Evolutionary conservation across 2,888 invertebrate species (phyloP).

Genomic region (Drosophila longiperda): DNA sequence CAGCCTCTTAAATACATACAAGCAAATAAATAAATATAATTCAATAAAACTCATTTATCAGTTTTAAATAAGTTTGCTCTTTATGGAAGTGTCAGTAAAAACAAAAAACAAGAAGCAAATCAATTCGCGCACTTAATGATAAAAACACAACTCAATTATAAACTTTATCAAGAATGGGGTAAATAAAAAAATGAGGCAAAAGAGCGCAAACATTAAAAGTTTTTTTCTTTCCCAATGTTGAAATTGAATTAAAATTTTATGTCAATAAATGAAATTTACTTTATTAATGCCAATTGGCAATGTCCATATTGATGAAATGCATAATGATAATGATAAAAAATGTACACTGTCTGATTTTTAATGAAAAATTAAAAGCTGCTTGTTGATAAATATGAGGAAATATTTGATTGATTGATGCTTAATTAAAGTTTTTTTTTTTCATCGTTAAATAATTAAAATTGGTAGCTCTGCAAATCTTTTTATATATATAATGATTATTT

Average conservation of each 20-base stretch:
- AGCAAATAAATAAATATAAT: constrained; percentile 35
- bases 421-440: neutral
- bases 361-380: constrained; percentile 48
- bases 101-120: constrained; percentile 54
- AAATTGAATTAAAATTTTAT: constrained; percentile 71
- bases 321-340: constrained; percentile 3
- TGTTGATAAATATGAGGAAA: neutral
- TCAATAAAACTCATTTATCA: constrained; percentile 69
- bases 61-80: constrained; percentile 76
- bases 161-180: constrained; percentile 64
- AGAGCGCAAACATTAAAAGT: constrained; percentile 49
- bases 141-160: constrained; percentile 79
- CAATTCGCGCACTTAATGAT: constrained; percentile 79
- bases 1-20: constrained; percentile 1
- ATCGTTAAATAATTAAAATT: neutral
- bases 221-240: constrained; percentile 62
- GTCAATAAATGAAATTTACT: constrained; percentile 73
- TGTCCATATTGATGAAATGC: constrained; percentile 32
- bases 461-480: neutral
- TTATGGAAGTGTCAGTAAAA: constrained; percentile 34
- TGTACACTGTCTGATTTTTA: constrained; percentile 38
- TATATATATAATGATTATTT: neutral
- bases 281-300: constrained; percentile 55
- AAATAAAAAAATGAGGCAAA: constrained; percentile 4
- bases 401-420: constrained; percentile 2